phyloP scores from a whole-genome alignment of 2,888 invertebrate genomes.

The Lottia scabra region DNA sequence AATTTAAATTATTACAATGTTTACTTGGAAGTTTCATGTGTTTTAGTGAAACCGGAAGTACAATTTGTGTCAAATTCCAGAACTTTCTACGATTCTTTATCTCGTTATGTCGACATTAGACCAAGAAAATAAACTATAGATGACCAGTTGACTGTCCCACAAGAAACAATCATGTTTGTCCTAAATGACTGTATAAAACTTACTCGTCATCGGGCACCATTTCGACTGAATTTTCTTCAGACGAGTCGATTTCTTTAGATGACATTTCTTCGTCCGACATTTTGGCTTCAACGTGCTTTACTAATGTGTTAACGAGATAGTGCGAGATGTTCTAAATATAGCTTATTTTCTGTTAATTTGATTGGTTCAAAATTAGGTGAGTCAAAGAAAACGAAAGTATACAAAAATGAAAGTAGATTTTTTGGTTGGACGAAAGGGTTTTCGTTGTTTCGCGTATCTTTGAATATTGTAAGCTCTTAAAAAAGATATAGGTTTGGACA shows the following conservation, averaged over 20 bases:
- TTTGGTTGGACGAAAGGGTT: too few species aligned
- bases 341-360: background rate
- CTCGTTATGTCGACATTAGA: background rate
- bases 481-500: too few species aligned
- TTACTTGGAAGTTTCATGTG: too few species aligned
- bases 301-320: background rate
- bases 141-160: background rate
- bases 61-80: background rate
- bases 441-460: too few species aligned
- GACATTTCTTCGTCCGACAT: constrained; percentile 7
- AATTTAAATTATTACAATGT: too few species aligned
- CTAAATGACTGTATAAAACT: background rate
- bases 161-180: background rate
- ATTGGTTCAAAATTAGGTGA: too few species aligned
- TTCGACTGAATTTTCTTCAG: background rate
- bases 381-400: too few species aligned
- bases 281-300: background rate
- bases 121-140: background rate
- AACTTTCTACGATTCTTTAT: background rate
- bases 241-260: background rate
- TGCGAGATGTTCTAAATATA: background rate
- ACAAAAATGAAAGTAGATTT: too few species aligned
- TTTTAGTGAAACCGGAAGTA: background rate
- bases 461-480: too few species aligned
- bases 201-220: background rate